These are phyloP conservation scores for Meandrusa payeni DNA, from an alignment of 2,888 invertebrate species.

Conservation along the genomic window DNA sequence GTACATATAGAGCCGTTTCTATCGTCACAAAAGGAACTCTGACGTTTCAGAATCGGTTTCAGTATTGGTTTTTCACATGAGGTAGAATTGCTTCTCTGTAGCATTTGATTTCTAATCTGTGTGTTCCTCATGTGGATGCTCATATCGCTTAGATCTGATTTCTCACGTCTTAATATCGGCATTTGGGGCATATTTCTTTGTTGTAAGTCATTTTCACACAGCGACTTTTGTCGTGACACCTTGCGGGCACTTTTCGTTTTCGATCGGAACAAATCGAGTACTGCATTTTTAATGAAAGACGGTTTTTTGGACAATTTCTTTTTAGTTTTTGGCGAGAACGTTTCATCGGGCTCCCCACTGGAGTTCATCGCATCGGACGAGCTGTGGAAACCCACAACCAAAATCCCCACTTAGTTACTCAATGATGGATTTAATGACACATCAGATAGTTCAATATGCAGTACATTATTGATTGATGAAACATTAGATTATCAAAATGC, in stretches of 20 bases:
- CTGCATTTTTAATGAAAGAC: conserved; percentile 78
- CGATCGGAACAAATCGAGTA: conserved; percentile 76
- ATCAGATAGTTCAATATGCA: conserved; percentile 51
- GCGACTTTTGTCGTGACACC: conserved; percentile 74
- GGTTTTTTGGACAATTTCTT: conserved; percentile 80
- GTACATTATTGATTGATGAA: conserved; percentile 19
- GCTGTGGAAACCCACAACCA: conserved; percentile 80
- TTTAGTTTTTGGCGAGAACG: conserved; percentile 79
- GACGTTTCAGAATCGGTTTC: conserved; percentile 73
- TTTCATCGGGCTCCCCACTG: conserved; percentile 74
- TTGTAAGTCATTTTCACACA: conserved; percentile 73
- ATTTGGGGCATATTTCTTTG: conserved; percentile 57
- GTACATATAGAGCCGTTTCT: conserved; percentile 70
- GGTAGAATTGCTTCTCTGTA: conserved; percentile 74
- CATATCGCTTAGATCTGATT: conserved; percentile 69
- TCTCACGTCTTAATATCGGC: conserved; percentile 69
- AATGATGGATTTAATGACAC: conserved; percentile 56
- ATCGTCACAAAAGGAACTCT: conserved; percentile 75
- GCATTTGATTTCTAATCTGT: conserved; percentile 70
- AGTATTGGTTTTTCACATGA: conserved; percentile 72
- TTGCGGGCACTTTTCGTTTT: conserved; percentile 75
- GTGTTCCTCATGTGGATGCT: conserved; percentile 68
- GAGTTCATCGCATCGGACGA: conserved; percentile 75
- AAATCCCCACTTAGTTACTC: conserved; percentile 76
- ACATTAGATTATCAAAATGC: conserved; percentile 27